phyloP scores from a whole-genome alignment of 2,113 vertebrate genomes.

The Emberiza fucata region DNA sequence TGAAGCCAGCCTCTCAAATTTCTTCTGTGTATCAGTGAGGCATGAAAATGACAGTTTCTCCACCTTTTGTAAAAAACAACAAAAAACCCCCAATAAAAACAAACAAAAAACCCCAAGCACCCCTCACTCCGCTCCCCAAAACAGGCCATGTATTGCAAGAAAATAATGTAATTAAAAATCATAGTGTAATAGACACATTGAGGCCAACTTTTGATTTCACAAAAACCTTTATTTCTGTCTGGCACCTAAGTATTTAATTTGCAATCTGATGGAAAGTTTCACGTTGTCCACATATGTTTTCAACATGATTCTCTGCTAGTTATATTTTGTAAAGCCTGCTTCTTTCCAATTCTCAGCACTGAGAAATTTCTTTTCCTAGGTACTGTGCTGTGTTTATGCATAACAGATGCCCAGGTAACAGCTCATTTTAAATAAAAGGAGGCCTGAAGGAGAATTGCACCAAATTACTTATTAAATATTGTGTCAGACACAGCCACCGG shows the following conservation, averaged over 20 bases:
- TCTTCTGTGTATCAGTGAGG: not conserved
- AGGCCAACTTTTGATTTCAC: not conserved
- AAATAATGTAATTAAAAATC: not conserved
- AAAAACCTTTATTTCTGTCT: not conserved
- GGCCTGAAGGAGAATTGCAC: not conserved
- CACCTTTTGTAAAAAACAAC: not conserved
- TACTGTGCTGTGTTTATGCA: not conserved
- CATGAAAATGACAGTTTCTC: not conserved
- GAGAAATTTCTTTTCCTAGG: not conserved
- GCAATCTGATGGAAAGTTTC: not conserved
- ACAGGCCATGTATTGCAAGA: not conserved
- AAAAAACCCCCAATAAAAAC: not conserved
- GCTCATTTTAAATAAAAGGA: not conserved
- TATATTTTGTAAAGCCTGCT: not conserved
- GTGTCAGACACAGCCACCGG: not conserved
- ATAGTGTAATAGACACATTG: not conserved
- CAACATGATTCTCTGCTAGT: not conserved
- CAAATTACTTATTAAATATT: not conserved
- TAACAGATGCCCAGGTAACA: not conserved
- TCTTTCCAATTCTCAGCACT: not conserved
- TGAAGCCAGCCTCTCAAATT: not conserved
- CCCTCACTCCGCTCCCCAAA: accelerated
- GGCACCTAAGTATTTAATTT: not conserved
- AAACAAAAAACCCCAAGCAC: not conserved
- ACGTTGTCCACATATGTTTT: not conserved